Evolutionary conservation across 2,113 vertebrate species (phyloP).

Genomic region (Cinclus cinclus): DNA sequence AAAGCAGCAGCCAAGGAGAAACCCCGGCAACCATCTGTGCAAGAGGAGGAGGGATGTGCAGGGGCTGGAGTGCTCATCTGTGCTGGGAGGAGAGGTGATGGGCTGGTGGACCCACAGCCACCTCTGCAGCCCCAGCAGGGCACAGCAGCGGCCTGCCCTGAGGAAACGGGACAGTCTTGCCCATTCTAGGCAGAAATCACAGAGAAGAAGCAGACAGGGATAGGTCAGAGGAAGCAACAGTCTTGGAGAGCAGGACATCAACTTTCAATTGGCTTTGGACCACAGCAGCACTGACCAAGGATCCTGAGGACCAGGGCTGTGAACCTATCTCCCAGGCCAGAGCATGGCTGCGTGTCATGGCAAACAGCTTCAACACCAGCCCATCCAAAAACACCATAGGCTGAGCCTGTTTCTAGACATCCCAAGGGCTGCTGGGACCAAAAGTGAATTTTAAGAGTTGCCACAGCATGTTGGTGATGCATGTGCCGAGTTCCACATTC

Average conservation of each 20-base stretch:
- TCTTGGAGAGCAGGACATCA: background rate
- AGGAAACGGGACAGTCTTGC: background rate
- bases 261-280: background rate
- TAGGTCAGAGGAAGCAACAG: background rate
- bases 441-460: background rate
- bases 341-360: background rate
- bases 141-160: background rate
- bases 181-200: background rate
- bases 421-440: background rate
- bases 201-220: background rate
- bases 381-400: background rate
- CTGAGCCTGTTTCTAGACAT: background rate
- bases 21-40: background rate
- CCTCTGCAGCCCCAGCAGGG: background rate
- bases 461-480: background rate
- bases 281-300: background rate
- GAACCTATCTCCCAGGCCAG: background rate
- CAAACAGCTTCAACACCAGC: background rate
- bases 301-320: background rate
- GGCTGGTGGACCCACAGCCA: background rate
- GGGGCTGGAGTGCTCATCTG: background rate
- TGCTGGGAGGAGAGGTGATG: background rate
- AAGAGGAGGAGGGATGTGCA: background rate
- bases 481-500: background rate
- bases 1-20: slow-evolving; percentile 53